Conservation (phyloP, 2,113 vertebrate genomes). For the Todiramphus saurophagus region DNA sequence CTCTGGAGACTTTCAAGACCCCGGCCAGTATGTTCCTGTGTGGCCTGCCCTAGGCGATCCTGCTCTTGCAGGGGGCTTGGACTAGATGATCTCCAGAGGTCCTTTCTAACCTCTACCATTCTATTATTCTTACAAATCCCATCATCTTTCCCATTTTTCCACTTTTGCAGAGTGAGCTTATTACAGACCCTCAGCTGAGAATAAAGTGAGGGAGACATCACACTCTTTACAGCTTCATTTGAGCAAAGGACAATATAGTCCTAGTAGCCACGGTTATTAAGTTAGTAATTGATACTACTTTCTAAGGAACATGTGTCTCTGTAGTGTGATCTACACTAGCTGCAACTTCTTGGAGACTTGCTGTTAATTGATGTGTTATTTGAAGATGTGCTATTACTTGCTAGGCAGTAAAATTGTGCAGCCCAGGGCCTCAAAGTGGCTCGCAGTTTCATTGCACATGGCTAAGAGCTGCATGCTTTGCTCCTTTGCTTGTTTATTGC, state of each 20-base stretch:
- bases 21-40: no score
- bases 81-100: no score
- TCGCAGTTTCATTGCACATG: neutral
- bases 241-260: neutral
- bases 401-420: neutral
- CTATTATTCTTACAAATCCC: neutral
- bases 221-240: neutral
- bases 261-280: neutral
- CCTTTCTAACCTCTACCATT: no score
- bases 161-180: neutral
- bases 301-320: accelerated
- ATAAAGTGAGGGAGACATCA: neutral
- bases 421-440: neutral
- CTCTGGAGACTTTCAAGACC: no score
- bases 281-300: neutral
- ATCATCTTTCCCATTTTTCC: neutral
- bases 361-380: neutral
- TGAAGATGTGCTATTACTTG: neutral
- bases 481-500: neutral
- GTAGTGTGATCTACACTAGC: neutral
- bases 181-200: neutral
- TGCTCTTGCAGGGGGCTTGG: no score
- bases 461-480: neutral
- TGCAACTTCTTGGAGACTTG: neutral
- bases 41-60: no score